Percentiles rank a stretch among this genome's conserved stretches.
These are phyloP conservation scores for Embiotoca jacksoni DNA, from an alignment of 2,113 vertebrate species.

Conservation along the genomic window DNA sequence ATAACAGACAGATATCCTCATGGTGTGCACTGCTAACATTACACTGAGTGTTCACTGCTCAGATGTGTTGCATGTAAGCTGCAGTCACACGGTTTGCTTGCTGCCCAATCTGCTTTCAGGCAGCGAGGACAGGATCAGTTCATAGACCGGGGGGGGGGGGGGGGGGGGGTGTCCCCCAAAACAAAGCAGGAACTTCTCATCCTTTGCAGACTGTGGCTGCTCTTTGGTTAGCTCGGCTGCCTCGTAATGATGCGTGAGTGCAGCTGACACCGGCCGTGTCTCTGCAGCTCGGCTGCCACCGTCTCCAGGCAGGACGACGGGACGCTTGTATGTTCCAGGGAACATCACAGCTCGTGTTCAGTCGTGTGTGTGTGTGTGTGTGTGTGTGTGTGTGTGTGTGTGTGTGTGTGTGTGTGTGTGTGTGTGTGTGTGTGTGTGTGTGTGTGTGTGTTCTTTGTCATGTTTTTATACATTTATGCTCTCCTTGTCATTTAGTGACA, in stretches of 20 bases:
- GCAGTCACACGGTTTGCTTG: conserved; percentile 31
- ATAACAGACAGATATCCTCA: neutral
- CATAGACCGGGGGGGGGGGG: neutral
- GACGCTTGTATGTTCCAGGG: conserved; percentile 84
- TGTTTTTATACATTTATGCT: conserved; percentile 85
- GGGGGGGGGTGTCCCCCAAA: neutral
- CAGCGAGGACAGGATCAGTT: conserved; percentile 32
- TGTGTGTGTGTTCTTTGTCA: conserved; percentile 80
- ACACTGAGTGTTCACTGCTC: neutral
- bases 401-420: conserved; percentile 3
- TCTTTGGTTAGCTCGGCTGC: conserved; percentile 53
- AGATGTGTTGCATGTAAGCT: conserved; percentile 28
- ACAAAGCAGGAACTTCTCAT: conserved; percentile 35
- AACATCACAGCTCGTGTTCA: conserved; percentile 10
- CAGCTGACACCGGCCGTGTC: conserved; percentile 36
- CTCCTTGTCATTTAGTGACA: conserved; percentile 88
- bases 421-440: conserved; percentile 39
- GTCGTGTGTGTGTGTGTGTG: conserved; percentile 3
- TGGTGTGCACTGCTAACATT: conserved; percentile 1
- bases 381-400: conserved; percentile 37
- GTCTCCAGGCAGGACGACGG: conserved; percentile 65
- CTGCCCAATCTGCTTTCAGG: conserved; percentile 32
- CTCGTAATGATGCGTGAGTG: conserved; percentile 45
- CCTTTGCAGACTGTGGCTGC: conserved; percentile 23
- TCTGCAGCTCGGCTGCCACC: conserved; percentile 64